phyloP scores from a whole-genome alignment of 2,888 invertebrate genomes.

The Iselma pallidipennis region DNA sequence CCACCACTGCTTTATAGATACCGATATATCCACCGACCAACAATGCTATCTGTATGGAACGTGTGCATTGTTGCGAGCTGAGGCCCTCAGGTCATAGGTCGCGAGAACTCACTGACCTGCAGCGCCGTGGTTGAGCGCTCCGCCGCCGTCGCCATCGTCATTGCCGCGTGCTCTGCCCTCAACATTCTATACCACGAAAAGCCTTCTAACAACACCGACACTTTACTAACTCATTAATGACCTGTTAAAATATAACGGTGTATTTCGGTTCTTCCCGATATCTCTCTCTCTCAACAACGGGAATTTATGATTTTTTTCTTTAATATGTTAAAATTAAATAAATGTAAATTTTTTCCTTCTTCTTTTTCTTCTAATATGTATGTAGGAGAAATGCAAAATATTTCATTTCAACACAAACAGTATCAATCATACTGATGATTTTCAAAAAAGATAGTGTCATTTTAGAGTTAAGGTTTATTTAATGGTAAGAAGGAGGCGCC shows the following conservation, averaged over 20 bases:
- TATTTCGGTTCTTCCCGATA: neutral
- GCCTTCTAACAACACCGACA: conserved; percentile 17
- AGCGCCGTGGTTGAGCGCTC: conserved; percentile 28
- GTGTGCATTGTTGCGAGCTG: conserved; percentile 46
- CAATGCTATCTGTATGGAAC: conserved; percentile 39
- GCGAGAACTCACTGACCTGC: conserved; percentile 55
- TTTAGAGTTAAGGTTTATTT: neutral
- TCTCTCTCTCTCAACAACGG: neutral
- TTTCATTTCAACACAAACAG: neutral
- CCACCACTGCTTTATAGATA: too few relatives aligned
- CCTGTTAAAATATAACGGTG: conserved; percentile 24
- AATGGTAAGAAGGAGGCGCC: neutral
- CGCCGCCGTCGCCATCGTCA: neutral
- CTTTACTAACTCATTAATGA: conserved; percentile 24
- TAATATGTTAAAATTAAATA: neutral
- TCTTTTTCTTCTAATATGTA: neutral
- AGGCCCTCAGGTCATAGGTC: conserved; percentile 48
- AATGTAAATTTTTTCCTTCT: neutral
- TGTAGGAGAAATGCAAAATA: neutral
- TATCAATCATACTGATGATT: neutral
- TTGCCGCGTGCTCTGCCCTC: conserved; percentile 15
- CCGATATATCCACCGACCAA: conserved; percentile 10
- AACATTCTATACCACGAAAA: conserved; percentile 20
- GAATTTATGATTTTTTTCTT: neutral
- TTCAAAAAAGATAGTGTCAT: neutral